A percentile compares a stretch with the other conserved stretches of the same genome.
Conservation (phyloP, 2,888 invertebrate genomes). For the Tetragnatha montana region DNA sequence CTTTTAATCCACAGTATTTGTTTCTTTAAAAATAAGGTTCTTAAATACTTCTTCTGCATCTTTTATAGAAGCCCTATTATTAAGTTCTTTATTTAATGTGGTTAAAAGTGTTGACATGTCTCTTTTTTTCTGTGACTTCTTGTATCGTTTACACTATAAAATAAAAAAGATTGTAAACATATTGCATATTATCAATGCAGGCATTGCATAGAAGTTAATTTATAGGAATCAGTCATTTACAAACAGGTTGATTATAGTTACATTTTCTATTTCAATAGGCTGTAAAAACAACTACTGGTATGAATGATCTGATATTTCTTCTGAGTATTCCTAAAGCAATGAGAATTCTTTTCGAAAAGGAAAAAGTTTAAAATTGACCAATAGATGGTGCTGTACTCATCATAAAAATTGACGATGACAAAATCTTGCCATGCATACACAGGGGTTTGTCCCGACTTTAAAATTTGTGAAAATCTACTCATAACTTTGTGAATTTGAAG, state of each 20-base stretch:
- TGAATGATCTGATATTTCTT: neutral
- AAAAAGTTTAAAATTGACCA: too few species aligned
- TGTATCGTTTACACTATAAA: constrained; percentile 50
- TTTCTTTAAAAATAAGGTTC: constrained; percentile 20
- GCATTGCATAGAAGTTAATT: neutral
- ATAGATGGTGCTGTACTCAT: too few species aligned
- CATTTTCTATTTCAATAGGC: too few species aligned
- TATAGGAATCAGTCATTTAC: neutral
- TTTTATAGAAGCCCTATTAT: constrained; percentile 43
- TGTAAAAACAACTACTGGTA: too few species aligned
- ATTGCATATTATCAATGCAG: neutral
- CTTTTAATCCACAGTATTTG: too few species aligned
- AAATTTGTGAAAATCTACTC: too few species aligned
- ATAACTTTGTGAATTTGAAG: too few species aligned
- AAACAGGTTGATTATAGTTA: neutral
- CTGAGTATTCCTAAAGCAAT: neutral
- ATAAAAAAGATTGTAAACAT: neutral
- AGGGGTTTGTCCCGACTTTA: too few species aligned
- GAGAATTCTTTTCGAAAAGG: too few species aligned
- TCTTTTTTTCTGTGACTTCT: constrained; percentile 17
- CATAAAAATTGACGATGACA: too few species aligned
- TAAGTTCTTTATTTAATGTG: constrained; percentile 33
- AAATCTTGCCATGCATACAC: too few species aligned
- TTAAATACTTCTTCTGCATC: constrained; percentile 43
- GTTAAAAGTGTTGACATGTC: constrained; percentile 41